Conservation (phyloP, 2,797 vertebrate species). For the Esox lucius region DNA sequence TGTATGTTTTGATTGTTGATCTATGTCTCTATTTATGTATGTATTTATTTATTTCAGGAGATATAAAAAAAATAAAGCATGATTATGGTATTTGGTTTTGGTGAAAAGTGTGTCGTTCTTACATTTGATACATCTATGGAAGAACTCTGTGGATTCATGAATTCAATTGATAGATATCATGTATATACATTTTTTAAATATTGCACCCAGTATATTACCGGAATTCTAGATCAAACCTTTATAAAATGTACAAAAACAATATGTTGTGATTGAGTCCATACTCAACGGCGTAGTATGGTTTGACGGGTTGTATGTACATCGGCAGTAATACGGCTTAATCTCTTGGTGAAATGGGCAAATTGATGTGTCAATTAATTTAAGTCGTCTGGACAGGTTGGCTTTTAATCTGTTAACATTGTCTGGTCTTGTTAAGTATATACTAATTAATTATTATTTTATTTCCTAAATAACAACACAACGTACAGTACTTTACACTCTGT, state of each 20-base stretch:
- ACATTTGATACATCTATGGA: neutral
- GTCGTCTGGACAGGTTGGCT: neutral
- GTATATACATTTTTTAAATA: no score
- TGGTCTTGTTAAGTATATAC: neutral
- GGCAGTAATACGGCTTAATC: neutral
- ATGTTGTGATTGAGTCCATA: neutral
- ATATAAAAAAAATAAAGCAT: conserved; percentile 78
- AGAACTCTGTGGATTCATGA: neutral
- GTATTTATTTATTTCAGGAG: conserved; percentile 62
- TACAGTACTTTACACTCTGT: neutral
- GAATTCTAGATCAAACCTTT: neutral
- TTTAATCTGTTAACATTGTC: neutral
- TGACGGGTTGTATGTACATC: neutral
- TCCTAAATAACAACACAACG: neutral
- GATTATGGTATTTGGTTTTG: conserved; percentile 64
- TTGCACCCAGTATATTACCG: neutral
- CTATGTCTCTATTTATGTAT: conserved; percentile 72
- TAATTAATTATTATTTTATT: neutral
- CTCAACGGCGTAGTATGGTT: neutral
- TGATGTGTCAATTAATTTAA: neutral
- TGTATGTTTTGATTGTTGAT: conserved; percentile 68
- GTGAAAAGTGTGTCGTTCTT: conserved; percentile 33
- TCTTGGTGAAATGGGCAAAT: neutral
- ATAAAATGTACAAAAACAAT: neutral
- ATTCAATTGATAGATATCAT: neutral